Evolutionary conservation across 64 coral and sea anemone species (phyloP), one percentile per base, ranked within the genome.

Genomic region (Anthopleura sola): DNA sequence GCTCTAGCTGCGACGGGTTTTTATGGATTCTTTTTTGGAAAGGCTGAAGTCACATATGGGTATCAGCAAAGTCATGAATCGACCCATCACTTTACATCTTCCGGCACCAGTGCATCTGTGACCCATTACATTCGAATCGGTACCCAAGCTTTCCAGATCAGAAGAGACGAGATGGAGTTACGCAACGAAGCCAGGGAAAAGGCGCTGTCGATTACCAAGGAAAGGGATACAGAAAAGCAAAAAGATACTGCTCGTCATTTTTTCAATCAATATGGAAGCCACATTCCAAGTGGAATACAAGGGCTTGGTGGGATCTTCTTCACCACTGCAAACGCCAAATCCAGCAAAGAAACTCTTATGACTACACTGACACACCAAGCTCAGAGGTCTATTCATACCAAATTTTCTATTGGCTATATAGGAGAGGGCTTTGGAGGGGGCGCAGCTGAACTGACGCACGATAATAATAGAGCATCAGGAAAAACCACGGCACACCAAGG

Each of bases 271-370:
- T 92, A 69, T 24, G 91, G 91, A 50, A 92, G 86, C 60, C 91
- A 92, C 47, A 66, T 92, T 21, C 91, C 91, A 36, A 55, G 60
- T 8, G 91, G 91, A 17, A 2, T 84, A 2, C 91, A 92, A 4
- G 60, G 79, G 1, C 91, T 92, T 68, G 91, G 91, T 13, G 91
- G 91, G 1, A 46, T 88, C 1, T 53, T 92, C 17, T 92, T 92
- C 55, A 20, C 40, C 1, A 85, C 78, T 58, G 81, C 44, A 15
- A 56, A 87, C 7, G 86, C 81, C 0, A 32, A 78, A 12, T 87
- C 85, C 69, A 9, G 51, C 4, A 3, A 0, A 1, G 12, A 26
- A 84, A 36, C 4, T 44, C 36, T 79, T 6, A 49, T 39, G 6
- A 7, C 37, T 10, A 13, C 4, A 38, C 49, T 92, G 40, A 84